Base-by-base conservation (phyloP, 2,113 vertebrate species). In the Nanger granti region DNA sequence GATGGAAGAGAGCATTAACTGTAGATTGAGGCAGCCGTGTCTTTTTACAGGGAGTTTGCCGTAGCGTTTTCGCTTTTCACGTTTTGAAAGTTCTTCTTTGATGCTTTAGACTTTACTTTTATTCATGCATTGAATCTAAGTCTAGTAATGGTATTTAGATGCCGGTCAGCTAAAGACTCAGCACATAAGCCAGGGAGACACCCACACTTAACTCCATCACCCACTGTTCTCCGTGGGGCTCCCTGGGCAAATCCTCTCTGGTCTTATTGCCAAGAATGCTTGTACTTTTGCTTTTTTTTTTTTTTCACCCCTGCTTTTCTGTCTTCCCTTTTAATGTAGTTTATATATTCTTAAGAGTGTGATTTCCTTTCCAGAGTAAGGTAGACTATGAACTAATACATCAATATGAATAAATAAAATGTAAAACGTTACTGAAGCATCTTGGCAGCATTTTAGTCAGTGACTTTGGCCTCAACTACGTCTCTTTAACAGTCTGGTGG, bases 301-400 rank as follows among this genome's bases (percentile, higher is more conserved):
- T 88, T 55, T 24, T 92, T 57, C n/a, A 80, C 9, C 7, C 1
- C 17, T 34, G 12, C 29, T 84, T 64, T 73, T 83, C 55, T 73
- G 14, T 47, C 26, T 92, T 91, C 18, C 13, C 31, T 64, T 95
- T 87, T 66, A 84, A 87, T 66, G 85, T 76, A 64, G 4, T 79
- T 59, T 69, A 20, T 82, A 26, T 49, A 18, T 87, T 88, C 29
- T 89, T 87, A 24, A 52, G n/a, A 76, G 59, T 79, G 18, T 88
- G 13, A 34, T 93, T 92, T 96, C 79, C 41, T 93, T 92, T 95
- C 59, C 85, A 87, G 37, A 88, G n/a, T 76, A 88, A 95, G 26
- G 22, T 62, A 44, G 20, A 55, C 62, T 60, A 41, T 52, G 54
- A 96, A 89, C 59, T 85, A 44, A 57, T 24, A 73, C 55, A 34